phyloP scores from a whole-genome alignment of 92 coral and sea anemone genomes.

The Parazoanthus darwini region DNA sequence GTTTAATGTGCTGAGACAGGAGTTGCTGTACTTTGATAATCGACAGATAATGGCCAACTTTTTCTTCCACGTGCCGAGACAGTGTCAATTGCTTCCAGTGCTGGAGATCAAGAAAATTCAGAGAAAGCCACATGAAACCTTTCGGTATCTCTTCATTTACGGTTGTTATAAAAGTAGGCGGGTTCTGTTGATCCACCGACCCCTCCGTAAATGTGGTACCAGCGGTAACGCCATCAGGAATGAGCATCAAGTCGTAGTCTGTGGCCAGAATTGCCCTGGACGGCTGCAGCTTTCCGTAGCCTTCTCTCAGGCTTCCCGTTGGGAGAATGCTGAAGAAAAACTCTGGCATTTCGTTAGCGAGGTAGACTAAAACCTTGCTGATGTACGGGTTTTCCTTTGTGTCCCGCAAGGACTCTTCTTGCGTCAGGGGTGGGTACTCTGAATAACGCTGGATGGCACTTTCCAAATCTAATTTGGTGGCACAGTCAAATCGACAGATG shows the following conservation, averaged over 20 bases:
- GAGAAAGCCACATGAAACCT: slow-evolving; percentile 43
- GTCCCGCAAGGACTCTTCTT: slow-evolving; percentile 12
- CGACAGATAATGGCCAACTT: slow-evolving; percentile 13
- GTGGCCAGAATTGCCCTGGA: slow-evolving; percentile 44
- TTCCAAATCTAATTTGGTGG: slow-evolving; percentile 6
- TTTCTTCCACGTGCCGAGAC: neutral
- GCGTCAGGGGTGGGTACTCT: slow-evolving; percentile 35
- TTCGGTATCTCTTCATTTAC: slow-evolving; percentile 29
- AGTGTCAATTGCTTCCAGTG: slow-evolving; percentile 27
- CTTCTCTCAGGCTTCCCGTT: slow-evolving; percentile 47
- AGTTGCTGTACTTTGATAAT: neutral
- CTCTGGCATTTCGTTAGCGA: slow-evolving; percentile 34
- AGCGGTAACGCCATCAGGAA: slow-evolving; percentile 43
- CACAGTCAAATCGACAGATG: slow-evolving; percentile 33
- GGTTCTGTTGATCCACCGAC: no score
- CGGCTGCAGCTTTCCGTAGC: slow-evolving; percentile 43
- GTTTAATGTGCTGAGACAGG: neutral
- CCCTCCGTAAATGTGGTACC: neutral
- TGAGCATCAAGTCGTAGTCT: slow-evolving; percentile 47
- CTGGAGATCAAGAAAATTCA: slow-evolving; percentile 25
- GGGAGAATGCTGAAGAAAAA: slow-evolving; percentile 44
- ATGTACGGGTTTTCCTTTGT: slow-evolving; percentile 15
- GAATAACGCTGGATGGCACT: slow-evolving; percentile 37
- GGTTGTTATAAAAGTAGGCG: slow-evolving; percentile 16
- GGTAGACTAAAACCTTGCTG: slow-evolving; percentile 12